Base-by-base conservation (phyloP, 2,113 vertebrate species). In the Hyperopisus bebe region DNA sequence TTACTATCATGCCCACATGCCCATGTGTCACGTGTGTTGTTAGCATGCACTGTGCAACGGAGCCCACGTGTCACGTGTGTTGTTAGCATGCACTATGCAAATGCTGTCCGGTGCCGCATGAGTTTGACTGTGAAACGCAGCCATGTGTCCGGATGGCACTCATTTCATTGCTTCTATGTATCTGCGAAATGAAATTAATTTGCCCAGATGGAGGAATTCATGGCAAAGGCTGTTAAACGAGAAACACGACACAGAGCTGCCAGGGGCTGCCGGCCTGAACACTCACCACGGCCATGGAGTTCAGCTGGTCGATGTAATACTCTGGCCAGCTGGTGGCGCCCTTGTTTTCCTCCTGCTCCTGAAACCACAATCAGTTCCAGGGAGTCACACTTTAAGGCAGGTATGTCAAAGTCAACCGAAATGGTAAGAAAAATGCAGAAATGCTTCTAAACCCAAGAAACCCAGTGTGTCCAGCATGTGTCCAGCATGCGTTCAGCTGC, bases 301-400 rank as follows among this genome's bases (percentile, higher is more conserved):
- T 99, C 90, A 99, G 96, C 94, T 99, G 98, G 94, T 99, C 98
- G 0, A 99, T 99, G 94, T 99, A 99, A 95, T 96, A 99, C 92
- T 99, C 98, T 0, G 98, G 98, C 98, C 98, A 99, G 93, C 98
- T 99, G 89, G 98, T 99, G 50, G 98, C 98, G 94, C 98, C 97
- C 96, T 99, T 99, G 90, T 99, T 98, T 95, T 99, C 98, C 95
- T 99, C 98, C 94, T 99, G 98, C 93, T 99, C 98, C 98, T 99
- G 94, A 87, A 91, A 93, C 88, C 74, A 80, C 9, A 80, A 39
- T 42, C 35, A 42, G 31, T 19, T 80, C 5, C 13, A 42, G 13
- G 35, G 35, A n/a, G 35, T 42, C 11, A 80, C 4, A 80, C 5
- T 39, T 74, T 31, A 39, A 17, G 70, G 70, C 31, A 39, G 13